These are phyloP conservation scores for Hypena proboscidalis DNA, from an alignment of 2,888 invertebrate species.

Conservation along the genomic window DNA sequence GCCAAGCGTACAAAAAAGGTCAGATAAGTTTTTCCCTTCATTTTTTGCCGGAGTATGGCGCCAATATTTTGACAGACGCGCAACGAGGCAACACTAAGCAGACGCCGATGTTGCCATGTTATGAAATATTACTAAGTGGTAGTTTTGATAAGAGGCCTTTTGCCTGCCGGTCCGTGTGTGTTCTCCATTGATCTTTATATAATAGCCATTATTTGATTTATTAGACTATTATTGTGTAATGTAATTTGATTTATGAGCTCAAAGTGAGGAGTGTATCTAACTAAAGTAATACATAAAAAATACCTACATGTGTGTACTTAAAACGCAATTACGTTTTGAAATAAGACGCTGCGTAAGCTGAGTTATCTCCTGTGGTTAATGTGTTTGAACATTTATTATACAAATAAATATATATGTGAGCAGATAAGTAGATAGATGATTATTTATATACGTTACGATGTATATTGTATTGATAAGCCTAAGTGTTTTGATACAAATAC, in stretches of 20 bases:
- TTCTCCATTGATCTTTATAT: conserved; percentile 41
- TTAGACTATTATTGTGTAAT: conserved; percentile 38
- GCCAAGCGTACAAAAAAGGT: conserved; percentile 26
- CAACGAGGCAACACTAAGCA: conserved; percentile 63
- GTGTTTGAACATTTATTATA: no score
- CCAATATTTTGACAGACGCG: conserved; percentile 71
- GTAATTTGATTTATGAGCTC: conserved; percentile 36
- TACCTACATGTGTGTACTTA: conserved; percentile 23
- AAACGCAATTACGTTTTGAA: conserved; percentile 27
- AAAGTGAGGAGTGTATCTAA: conserved; percentile 35
- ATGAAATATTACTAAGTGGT: conserved; percentile 75
- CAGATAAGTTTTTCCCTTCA: conserved; percentile 35
- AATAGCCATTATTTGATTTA: conserved; percentile 47
- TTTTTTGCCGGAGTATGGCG: conserved; percentile 55
- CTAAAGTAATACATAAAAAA: conserved; percentile 23
- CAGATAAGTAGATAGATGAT: no score
- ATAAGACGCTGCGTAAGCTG: no score
- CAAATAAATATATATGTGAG: no score
- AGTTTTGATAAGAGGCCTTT: conserved; percentile 67
- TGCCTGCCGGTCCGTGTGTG: conserved; percentile 44
- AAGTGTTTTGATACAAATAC: no score
- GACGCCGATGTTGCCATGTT: conserved; percentile 53
- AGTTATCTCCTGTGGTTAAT: not conserved
- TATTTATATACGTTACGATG: no score
- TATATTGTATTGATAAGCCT: no score